Conservation (phyloP, 1,140 invertebrate species). For the Belonocnema kinseyi region DNA sequence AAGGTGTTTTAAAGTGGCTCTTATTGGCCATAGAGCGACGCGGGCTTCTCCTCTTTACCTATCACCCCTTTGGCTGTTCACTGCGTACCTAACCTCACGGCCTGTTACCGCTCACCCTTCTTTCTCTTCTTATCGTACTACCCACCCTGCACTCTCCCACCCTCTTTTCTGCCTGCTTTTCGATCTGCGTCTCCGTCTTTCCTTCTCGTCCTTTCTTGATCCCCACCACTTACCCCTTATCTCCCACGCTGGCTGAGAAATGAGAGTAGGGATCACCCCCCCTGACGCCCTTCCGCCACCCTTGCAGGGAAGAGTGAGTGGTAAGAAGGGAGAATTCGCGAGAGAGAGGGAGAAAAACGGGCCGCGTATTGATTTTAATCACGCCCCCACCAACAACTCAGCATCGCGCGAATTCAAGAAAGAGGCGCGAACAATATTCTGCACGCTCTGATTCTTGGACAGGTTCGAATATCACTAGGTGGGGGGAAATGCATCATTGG, state of each 20-base stretch:
- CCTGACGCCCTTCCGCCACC: constrained; percentile 42
- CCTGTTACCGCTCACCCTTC: constrained; percentile 40
- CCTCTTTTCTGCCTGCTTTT: constrained; percentile 32
- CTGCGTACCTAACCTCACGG: constrained; percentile 63
- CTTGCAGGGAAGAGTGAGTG: constrained; percentile 29
- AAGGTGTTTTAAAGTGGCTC: constrained; percentile 74
- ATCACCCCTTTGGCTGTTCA: constrained; percentile 53
- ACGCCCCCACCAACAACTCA: constrained; percentile 62
- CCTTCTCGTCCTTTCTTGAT: constrained; percentile 34
- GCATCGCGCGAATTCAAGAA: constrained; percentile 63
- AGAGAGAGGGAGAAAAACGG: constrained; percentile 61
- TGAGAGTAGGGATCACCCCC: constrained; percentile 40
- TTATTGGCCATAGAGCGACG: constrained; percentile 72
- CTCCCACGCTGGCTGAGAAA: constrained; percentile 36
- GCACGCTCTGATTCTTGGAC: constrained; percentile 59
- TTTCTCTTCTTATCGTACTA: constrained; percentile 58
- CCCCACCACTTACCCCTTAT: constrained; percentile 7
- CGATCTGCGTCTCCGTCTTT: constrained; percentile 32
- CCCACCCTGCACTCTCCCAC: constrained; percentile 36
- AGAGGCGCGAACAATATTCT: constrained; percentile 68
- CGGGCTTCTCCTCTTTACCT: constrained; percentile 59
- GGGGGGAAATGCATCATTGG: not conserved
- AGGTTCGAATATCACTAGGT: too few relatives aligned
- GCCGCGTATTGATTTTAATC: constrained; percentile 76
- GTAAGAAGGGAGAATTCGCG: constrained; percentile 48